Conservation (phyloP, 2,113 vertebrate genomes). For the Varanus komodoensis region DNA sequence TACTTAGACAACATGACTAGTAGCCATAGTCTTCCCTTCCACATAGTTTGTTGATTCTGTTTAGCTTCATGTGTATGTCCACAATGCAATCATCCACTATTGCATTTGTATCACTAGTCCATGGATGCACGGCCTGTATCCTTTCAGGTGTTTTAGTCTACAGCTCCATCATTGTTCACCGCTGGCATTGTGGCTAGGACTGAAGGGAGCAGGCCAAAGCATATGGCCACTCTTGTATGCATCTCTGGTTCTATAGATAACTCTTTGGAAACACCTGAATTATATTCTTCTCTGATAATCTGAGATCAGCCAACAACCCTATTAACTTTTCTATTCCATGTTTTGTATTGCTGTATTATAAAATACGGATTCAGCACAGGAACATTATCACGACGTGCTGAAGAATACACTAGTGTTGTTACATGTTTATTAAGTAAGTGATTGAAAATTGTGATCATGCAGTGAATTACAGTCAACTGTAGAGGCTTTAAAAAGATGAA, state of each 20-base stretch:
- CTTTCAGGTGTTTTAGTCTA: too few relatives aligned
- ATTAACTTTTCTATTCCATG: constrained; percentile 54
- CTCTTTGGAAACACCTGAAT: accelerated
- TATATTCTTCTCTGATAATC: constrained; percentile 18
- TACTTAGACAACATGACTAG: too few relatives aligned
- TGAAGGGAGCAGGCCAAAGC: not conserved
- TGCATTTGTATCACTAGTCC: too few relatives aligned
- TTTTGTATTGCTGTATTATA: constrained; percentile 52
- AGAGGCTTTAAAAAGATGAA: constrained; percentile 54
- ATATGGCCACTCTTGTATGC: not conserved
- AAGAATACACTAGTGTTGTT: constrained; percentile 57
- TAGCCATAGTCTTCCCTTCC: not conserved
- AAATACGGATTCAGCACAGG: constrained; percentile 57
- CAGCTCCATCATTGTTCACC: too few relatives aligned
- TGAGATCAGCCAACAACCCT: constrained; percentile 4
- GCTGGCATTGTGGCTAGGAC: too few relatives aligned
- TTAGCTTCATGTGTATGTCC: not conserved
- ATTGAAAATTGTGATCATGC: constrained; percentile 62
- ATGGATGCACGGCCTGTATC: too few relatives aligned
- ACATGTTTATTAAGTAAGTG: constrained; percentile 68
- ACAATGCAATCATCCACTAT: not conserved
- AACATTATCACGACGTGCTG: constrained; percentile 35
- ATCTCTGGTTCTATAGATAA: not conserved
- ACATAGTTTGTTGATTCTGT: not conserved
- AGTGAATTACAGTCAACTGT: constrained; percentile 53